Percentiles rank a stretch among this genome's conserved stretches.
Conservation (phyloP, 1,140 invertebrate species). For the Ceratitis capitata region DNA sequence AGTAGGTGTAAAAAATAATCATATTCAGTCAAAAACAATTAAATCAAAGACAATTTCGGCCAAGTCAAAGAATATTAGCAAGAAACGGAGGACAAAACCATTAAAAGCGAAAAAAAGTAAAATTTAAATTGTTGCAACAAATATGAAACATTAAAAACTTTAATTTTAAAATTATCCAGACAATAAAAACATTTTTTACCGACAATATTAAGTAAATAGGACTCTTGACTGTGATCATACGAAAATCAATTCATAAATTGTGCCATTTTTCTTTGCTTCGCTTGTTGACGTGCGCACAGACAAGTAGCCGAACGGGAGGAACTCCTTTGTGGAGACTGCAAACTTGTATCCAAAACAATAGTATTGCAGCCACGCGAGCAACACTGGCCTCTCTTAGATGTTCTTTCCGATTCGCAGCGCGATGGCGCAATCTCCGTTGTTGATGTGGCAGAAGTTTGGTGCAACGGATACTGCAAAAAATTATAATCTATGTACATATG, state of each 20-base stretch:
- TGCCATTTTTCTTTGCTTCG: conserved; percentile 26
- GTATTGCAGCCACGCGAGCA: conserved; percentile 1
- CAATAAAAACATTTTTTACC: not conserved
- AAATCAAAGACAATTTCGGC: not conserved
- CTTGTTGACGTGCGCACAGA: not conserved
- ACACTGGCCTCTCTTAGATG: not conserved
- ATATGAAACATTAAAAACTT: not conserved
- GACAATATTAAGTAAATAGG: not conserved
- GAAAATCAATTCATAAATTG: not conserved
- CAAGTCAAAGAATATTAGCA: not conserved
- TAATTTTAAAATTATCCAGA: not conserved
- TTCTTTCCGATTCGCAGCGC: not conserved
- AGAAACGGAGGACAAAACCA: not conserved
- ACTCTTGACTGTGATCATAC: not conserved
- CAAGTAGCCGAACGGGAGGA: not conserved
- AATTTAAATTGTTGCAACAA: not conserved
- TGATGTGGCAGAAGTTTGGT: not conserved
- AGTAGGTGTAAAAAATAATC: not conserved
- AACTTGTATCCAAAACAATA: not conserved
- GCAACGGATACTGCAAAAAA: not conserved
- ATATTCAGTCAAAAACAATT: not conserved
- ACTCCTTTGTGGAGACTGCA: not conserved
- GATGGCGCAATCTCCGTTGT: not conserved
- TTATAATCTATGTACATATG: not conserved
- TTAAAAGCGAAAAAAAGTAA: not conserved